Evolutionary conservation across 1,140 invertebrate genomes (phyloP).

Genomic region (Andrena cerasifolii): DNA sequence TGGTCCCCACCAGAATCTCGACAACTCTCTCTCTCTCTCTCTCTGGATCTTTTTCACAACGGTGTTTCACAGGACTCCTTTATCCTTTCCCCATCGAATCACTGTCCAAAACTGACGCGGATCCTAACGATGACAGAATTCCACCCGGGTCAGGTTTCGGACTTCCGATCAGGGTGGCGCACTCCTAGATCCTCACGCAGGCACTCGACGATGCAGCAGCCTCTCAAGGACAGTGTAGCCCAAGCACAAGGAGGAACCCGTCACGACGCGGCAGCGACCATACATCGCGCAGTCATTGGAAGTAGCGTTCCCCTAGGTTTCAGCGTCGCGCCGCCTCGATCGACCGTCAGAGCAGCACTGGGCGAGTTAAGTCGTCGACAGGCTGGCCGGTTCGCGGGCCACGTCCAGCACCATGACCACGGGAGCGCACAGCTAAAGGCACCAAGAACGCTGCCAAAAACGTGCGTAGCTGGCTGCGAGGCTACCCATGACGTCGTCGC

Average conservation of each 20-base stretch:
- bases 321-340: constrained; percentile 61
- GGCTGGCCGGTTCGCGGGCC: constrained; percentile 21
- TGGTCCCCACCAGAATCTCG: too few species aligned
- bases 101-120: too few species aligned
- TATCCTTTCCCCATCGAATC: too few species aligned
- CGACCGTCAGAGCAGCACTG: constrained; percentile 66
- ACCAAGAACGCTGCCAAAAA: constrained; percentile 46
- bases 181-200: constrained; percentile 31
- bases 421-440: constrained; percentile 15
- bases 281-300: constrained; percentile 35
- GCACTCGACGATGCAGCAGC: constrained; percentile 6
- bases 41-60: too few species aligned
- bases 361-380: constrained; percentile 40
- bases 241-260: neutral
- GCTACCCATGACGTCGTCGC: constrained; percentile 46
- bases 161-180: neutral
- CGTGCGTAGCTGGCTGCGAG: constrained; percentile 47
- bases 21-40: too few species aligned
- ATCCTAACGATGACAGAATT: too few species aligned
- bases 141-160: too few species aligned
- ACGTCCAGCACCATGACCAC: constrained; percentile 31
- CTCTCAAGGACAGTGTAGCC: neutral
- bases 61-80: too few species aligned
- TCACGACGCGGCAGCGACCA: constrained; percentile 14
- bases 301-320: constrained; percentile 42